Evolutionary conservation across 2,888 invertebrate genomes (phyloP), one percentile per base, ranked within the genome.

Genomic region (Lepidonotus clava): DNA sequence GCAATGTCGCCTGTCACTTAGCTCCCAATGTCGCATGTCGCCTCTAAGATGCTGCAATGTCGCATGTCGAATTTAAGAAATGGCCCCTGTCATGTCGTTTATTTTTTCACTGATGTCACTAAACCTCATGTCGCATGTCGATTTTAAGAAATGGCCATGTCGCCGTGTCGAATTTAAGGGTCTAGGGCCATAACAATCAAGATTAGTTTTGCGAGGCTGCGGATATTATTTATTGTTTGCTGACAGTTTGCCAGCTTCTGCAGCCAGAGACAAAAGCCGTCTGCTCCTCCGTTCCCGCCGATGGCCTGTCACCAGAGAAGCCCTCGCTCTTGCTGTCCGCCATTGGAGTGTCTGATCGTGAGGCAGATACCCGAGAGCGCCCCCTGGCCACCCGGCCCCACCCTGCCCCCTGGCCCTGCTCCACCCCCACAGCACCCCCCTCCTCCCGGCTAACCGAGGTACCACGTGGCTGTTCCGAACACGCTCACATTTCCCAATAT

Each of bases 341-440:
- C 71, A 71, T 71, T 71, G 36, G 71, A 71, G 71, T 38, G 71
- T 34, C 71, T 38, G 71, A 71, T 71, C 71, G 71, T 71, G 71
- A 71, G 71, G 71, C 38, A 36, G 71, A 71, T 71, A 71, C 71
- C 71, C 14, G 71, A 71, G 28, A 24, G 18, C 46, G 46, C 8
- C 46, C 28, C 66, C 66, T n/a, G 6, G 6, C 66, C 24, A 8
- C 46, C 8, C 46, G 8, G 8, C 46, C 46, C 46, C 8, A 8
- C 46, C 46, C 46, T 18, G 46, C 46, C 46, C 46, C 46, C 18
- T 46, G 18, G 8, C 46, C 46, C 46, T 11, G 8, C 46, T 18
- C 18, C 46, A 46, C 46, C 46, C 18, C 46, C 46, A 46, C 46
- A 46, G 18, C 46, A 8, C 8, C 46, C 46, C 46, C 46, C 46